Base-by-base conservation (phyloP, 2,888 invertebrate species). In the Colletes collaris region DNA sequence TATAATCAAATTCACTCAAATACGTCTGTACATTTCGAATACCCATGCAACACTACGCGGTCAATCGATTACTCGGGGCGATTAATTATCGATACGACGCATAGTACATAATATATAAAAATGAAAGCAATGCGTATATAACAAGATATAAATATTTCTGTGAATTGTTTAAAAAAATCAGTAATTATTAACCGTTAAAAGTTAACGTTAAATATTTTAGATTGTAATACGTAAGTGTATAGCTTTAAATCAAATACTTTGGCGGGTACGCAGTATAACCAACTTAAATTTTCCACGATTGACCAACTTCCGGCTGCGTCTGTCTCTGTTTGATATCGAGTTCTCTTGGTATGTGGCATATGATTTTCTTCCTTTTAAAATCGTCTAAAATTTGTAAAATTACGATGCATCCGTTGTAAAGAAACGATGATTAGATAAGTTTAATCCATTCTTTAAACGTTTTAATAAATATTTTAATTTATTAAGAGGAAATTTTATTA, bases 11-110 rank as follows among this genome's bases (percentile, higher is more conserved):
- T 0, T 40, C 40, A 40, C 40, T 6, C 6, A 40, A 40, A 40
- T 40, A 40, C 40, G 40, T 73, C 94, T 94, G 53, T 58, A 44
- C 82, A 80, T 80, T 69, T 76, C 37, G 62, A 72, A 79, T 50
- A 58, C 7, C 13, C 4, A 7, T 10, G 4, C 4, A 62, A 56
- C 7, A 70, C 59, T 76, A 63, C 69, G 19, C 16, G 27, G 8
- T 44, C 11, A 37, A n/a, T 75, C 4, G 4, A 8, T 19, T 46
- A 35, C 19, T n/a, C 10, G 8, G 5, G 8, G 4, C 27, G 16
- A 2, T 52, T 55, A 4, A 4, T 1, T 44, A 37, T 44, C 50
- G 10, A 37, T 13, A n/a, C 5, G n/a, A n/a, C n/a, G 4, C 2
- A 27, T 27, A 27, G 27, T 27, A 50, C n/a, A 50, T n/a, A n/a